Evolutionary conservation across 2,113 vertebrate genomes (phyloP), one percentile per base, ranked within the genome.

Genomic region (Cebidichthys violaceus): DNA sequence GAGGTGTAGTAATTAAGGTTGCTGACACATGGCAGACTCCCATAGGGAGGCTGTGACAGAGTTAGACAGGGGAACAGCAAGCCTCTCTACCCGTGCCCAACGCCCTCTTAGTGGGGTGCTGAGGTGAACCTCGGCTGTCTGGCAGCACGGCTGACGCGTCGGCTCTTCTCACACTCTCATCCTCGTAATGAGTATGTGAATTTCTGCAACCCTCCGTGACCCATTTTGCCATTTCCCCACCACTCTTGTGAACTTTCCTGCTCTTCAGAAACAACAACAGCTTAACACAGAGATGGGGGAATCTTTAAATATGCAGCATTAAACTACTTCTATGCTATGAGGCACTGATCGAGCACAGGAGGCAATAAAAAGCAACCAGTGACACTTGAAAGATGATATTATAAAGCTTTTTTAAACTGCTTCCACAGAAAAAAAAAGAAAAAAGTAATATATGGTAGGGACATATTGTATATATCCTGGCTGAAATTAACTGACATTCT

Each of bases 1-100:
- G 89, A 90, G 89, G 83, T 87, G 79, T 75, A 83, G 87, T 94
- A 90, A 91, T 93, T 90, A 92, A 91, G 88, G 80, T 89, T 75
- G 85, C 88, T 87, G 90, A 92, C 90, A 91, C 86, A 82, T 85
- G 89, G 90, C 82, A 77, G 82, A 89, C 70, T 86, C 88, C 88
- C 90, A 79, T 41, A 62, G 90, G 89, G 83, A 88, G 87, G 71
- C 72, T 65, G 90, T 88, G 85, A 84, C 80, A 81, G 75, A 85
- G 86, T 82, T 77, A 85, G 84, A 82, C 84, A 81, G 79, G 84
- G 80, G 81, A 90, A 92, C 83, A 86, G 89, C 88, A 22, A 84
- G 84, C 54, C 59, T 75, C 77, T 86, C 81, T 77, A 65, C 50
- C 72, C 50, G 13, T 70, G 83, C 77, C 83, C 90, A 83, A 17